Base-by-base conservation (phyloP, 1,140 invertebrate species). In the Plodia interpunctella region DNA sequence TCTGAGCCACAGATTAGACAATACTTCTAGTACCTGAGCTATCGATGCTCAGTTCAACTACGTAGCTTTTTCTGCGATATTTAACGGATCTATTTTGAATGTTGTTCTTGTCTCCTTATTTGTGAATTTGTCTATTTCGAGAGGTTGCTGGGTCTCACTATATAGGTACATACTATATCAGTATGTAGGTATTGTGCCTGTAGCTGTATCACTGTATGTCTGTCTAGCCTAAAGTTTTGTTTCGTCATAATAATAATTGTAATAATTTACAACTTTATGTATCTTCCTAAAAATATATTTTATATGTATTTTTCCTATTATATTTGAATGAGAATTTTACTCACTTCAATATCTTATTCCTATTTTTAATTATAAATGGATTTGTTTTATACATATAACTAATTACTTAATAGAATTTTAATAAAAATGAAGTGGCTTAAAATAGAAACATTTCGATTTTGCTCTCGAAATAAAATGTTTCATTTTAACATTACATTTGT, bases 351-450 rank as follows among this genome's bases (percentile, higher is more conserved):
- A 15, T 44, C 38, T 44, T n/a, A 44, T 44, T 44, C 15, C 10
- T 44, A 2, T 44, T 44, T 11, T 9, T 38, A 38, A 8, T 38
- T 38, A 11, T 11, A 44, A 15, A 44, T 15, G 15, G 38, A 44
- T 44, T 15, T 44, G 38, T n/a, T 15, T 15, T 44, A 15, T 44
- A 44, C 13, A 1, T 44, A 44, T n/a, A 15, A 15, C 30, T 32
- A 9, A 20, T 65, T 59, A 61, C 49, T 44, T 15, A 3, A n/a
- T 35, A 35, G 13, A 44, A 44, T 64, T 60, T 65, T 85, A 85
- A 87, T 86, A 86, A 85, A 70, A 85, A 88, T 88, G 85, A 88
- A 88, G 85, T 88, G 85, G 85, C 85, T 67, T 69, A 63, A 76
- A 60, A 58, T 55, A 65, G 60, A 70, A 62, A 66, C 55, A 70